A percentile compares a stretch with the other conserved stretches of the same genome.
Evolutionary conservation across 2,113 vertebrate genomes (phyloP).

Genomic region (Poicephalus meyeri): DNA sequence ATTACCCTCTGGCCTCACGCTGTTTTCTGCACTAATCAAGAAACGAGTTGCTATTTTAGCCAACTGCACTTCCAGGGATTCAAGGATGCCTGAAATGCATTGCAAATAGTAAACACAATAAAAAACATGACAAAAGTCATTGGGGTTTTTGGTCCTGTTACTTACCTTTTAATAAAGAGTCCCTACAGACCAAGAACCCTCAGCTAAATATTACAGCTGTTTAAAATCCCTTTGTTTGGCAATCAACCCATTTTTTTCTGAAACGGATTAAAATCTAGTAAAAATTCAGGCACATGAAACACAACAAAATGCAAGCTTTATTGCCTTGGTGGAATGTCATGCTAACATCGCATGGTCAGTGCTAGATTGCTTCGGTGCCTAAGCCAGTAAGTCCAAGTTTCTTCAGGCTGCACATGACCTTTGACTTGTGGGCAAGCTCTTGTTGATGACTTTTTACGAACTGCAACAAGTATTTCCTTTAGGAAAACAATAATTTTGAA

Average conservation of each 20-base stretch:
- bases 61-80: background rate
- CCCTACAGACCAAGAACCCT: background rate
- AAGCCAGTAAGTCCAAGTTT: background rate
- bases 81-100: background rate
- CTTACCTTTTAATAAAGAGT: background rate
- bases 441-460: background rate
- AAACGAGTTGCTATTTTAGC: background rate
- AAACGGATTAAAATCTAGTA: background rate
- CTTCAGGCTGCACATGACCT: background rate
- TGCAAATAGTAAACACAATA: background rate
- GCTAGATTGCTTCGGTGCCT: background rate
- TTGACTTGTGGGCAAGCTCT: background rate
- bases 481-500: background rate
- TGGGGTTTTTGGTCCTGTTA: background rate
- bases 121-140: background rate
- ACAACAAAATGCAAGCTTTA: background rate
- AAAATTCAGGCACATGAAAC: background rate
- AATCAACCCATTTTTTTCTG: background rate
- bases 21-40: background rate
- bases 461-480: background rate
- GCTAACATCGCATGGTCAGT: rapidly evolving
- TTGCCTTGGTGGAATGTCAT: background rate
- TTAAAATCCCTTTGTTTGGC: background rate
- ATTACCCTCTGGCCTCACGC: background rate
- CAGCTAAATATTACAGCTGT: background rate